A percentile compares a stretch with the other conserved stretches of the same genome.
Conservation (phyloP, 2,888 invertebrate genomes). For the Cephus pulcher region DNA sequence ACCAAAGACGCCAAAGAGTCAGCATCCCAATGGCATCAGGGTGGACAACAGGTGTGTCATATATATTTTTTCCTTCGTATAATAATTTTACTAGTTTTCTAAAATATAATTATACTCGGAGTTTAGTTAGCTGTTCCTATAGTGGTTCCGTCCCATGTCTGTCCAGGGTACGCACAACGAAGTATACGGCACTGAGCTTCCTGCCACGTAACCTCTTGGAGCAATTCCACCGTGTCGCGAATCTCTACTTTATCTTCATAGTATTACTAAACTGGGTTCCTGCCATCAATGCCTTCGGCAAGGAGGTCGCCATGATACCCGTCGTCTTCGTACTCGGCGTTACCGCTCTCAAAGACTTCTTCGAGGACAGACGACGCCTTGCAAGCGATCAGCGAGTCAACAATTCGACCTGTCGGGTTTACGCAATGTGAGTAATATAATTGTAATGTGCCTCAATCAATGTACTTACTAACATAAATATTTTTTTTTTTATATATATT, state of each 20-base stretch:
- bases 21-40: constrained; percentile 86
- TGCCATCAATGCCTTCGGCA: constrained; percentile 93
- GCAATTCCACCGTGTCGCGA: constrained; percentile 97
- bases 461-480: neutral
- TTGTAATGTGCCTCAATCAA: constrained; percentile 17
- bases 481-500: neutral
- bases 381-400: constrained; percentile 95
- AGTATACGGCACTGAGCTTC: constrained; percentile 94
- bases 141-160: constrained; percentile 6
- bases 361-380: constrained; percentile 91
- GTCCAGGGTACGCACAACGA: constrained; percentile 87
- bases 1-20: constrained; percentile 81
- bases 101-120: constrained; percentile 13
- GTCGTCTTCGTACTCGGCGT: constrained; percentile 94
- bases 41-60: constrained; percentile 74
- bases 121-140: constrained; percentile 10
- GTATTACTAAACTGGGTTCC: constrained; percentile 97
- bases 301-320: constrained; percentile 95
- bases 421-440: constrained; percentile 79
- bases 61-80: constrained; percentile 8
- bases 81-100: constrained; percentile 3
- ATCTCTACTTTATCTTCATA: constrained; percentile 97
- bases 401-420: constrained; percentile 91
- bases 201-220: constrained; percentile 96
- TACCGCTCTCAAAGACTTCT: constrained; percentile 94